Percentiles rank a stretch among this genome's conserved stretches.
These are phyloP conservation scores for Margaritifera margaritifera DNA, from an alignment of 2,888 invertebrate species.

Conservation along the genomic window DNA sequence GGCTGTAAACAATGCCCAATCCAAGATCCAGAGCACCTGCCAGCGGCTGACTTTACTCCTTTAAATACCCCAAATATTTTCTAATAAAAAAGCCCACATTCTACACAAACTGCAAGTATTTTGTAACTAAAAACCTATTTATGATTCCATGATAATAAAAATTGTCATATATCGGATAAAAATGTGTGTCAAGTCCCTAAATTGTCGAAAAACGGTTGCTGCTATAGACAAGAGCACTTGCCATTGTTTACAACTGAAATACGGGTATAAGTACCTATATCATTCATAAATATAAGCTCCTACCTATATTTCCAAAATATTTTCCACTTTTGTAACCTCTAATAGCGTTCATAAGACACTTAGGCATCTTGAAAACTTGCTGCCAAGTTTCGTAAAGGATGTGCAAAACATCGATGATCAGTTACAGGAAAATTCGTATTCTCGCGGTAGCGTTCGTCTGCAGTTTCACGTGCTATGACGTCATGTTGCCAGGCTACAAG, in stretches of 20 bases:
- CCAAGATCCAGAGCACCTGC: too few relatives aligned
- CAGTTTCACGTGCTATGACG: too few relatives aligned
- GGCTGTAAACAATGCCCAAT: too few relatives aligned
- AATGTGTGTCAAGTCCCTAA: neutral
- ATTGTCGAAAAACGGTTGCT: neutral
- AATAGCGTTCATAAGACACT: slow-evolving; percentile 51
- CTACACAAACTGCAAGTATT: neutral
- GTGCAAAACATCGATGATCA: too few relatives aligned
- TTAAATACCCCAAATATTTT: too few relatives aligned
- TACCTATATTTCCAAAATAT: slow-evolving; percentile 46
- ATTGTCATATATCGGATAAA: neutral
- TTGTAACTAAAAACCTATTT: neutral
- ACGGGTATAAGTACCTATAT: neutral
- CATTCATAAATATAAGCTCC: slow-evolving; percentile 8
- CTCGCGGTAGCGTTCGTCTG: too few relatives aligned
- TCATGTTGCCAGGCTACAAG: too few relatives aligned
- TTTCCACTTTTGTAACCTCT: slow-evolving; percentile 51
- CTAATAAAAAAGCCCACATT: too few relatives aligned
- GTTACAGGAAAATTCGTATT: too few relatives aligned
- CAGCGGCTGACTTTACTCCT: too few relatives aligned
- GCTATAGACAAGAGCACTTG: slow-evolving; percentile 30
- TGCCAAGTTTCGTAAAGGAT: too few relatives aligned
- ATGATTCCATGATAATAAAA: neutral
- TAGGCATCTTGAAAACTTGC: slow-evolving; percentile 48
- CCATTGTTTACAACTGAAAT: slow-evolving; percentile 10